Conservation (phyloP, 2,113 vertebrate genomes). For the Cephalopterus ornatus region DNA sequence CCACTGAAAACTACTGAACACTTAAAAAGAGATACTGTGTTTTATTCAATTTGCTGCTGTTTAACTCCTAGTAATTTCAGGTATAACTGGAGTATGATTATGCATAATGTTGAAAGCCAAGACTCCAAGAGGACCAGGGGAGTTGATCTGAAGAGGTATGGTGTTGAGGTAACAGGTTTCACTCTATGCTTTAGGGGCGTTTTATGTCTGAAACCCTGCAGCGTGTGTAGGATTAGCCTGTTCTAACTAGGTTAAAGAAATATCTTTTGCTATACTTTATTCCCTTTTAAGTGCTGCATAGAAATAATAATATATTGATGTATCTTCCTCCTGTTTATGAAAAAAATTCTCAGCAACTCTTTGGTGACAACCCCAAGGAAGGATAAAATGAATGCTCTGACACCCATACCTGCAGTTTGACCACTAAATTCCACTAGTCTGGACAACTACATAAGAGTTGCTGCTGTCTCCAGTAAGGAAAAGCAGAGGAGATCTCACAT, state of each 20-base stretch:
- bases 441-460: fast-evolving
- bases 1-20: not conserved
- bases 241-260: not conserved
- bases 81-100: not conserved
- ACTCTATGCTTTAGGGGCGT: not conserved
- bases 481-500: not conserved
- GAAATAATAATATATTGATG: not conserved
- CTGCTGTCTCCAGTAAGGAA: not conserved
- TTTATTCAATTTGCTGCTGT: not conserved
- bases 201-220: not conserved
- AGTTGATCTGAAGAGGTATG: not conserved
- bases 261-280: not conserved
- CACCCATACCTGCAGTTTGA: not conserved
- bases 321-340: not conserved
- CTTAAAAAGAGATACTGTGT: not conserved
- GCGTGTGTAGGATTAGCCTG: not conserved
- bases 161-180: not conserved
- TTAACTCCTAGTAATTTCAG: not conserved
- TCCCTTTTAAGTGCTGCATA: not conserved
- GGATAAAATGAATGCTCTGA: not conserved
- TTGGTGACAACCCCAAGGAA: not conserved
- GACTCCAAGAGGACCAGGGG: not conserved
- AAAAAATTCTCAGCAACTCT: not conserved
- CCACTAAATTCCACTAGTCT: not conserved
- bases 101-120: not conserved